These are phyloP conservation scores for Drosophila miranda DNA, from an alignment of 1,140 invertebrate genomes.

Conservation along the genomic window DNA sequence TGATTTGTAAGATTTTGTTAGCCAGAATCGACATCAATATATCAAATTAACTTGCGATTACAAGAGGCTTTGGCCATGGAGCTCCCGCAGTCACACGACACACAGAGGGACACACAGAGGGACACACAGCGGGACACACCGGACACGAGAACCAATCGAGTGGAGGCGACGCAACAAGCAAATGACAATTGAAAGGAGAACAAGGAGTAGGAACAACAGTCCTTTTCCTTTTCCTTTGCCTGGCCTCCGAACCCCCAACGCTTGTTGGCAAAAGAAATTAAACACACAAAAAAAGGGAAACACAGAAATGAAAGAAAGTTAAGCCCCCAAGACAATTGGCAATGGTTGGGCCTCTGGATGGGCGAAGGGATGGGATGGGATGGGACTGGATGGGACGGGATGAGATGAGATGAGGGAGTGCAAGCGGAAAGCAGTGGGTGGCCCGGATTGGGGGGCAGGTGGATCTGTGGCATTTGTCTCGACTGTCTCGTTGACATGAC, in stretches of 20 bases:
- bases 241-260: constrained; percentile 14
- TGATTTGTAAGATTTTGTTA: neutral
- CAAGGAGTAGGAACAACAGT: constrained; percentile 38
- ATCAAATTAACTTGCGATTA: constrained; percentile 71
- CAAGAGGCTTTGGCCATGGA: constrained; percentile 46
- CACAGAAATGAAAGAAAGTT: constrained; percentile 60
- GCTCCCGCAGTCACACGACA: neutral
- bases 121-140: constrained; percentile 6
- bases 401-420: neutral
- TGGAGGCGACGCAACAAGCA: constrained; percentile 65
- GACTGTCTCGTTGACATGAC: constrained; percentile 79
- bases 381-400: no score
- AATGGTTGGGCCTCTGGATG: constrained; percentile 14
- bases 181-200: constrained; percentile 75
- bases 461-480: constrained; percentile 67
- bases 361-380: neutral
- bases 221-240: constrained; percentile 35
- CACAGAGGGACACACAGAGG: neutral
- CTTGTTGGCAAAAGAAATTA: constrained; percentile 78
- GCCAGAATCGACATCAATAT: constrained; percentile 4
- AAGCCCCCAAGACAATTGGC: constrained; percentile 75
- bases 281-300: constrained; percentile 52
- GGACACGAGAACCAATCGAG: constrained; percentile 40
- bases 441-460: constrained; percentile 15
- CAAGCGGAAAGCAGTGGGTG: constrained; percentile 15